phyloP scores from a whole-genome alignment of 1,140 invertebrate genomes.

The Mercenaria mercenaria region DNA sequence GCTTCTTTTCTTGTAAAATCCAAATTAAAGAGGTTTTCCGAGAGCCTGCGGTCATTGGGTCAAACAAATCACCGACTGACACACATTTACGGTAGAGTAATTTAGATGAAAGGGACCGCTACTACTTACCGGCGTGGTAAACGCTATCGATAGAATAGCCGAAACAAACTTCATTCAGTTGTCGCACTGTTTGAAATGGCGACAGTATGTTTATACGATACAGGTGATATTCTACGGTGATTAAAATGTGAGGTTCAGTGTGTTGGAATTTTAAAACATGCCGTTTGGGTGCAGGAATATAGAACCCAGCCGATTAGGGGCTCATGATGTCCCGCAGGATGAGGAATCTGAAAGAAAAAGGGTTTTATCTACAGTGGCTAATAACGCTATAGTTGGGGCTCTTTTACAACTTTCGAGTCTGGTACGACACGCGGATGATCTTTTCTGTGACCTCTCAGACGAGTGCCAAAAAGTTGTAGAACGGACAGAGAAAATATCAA shows the following conservation, averaged over 20 bases:
- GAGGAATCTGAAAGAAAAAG: slow-evolving; percentile 63
- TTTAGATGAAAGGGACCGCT: slow-evolving; percentile 20
- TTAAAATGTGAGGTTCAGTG: slow-evolving; percentile 45
- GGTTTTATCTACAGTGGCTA: slow-evolving; percentile 88
- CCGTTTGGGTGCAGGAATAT: slow-evolving; percentile 78
- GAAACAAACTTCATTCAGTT: slow-evolving; percentile 12
- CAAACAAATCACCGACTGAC: background rate
- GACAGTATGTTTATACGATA: slow-evolving; percentile 11
- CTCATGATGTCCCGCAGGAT: slow-evolving; percentile 59
- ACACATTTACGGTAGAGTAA: slow-evolving; percentile 56
- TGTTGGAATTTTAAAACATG: slow-evolving; percentile 70
- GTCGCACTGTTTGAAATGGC: slow-evolving; percentile 39
- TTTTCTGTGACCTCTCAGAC: slow-evolving; percentile 91
- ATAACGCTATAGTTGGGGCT: slow-evolving; percentile 92
- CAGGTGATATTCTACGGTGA: slow-evolving; percentile 8
- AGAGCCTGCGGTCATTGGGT: slow-evolving; percentile 8
- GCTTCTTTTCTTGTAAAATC: background rate
- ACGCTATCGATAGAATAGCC: slow-evolving; percentile 44
- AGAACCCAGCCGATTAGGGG: slow-evolving; percentile 76
- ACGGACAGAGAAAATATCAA: slow-evolving; percentile 89
- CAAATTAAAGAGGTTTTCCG: slow-evolving; percentile 4
- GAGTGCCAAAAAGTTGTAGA: slow-evolving; percentile 90
- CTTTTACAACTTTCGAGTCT: slow-evolving; percentile 92
- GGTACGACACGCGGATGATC: slow-evolving; percentile 91
- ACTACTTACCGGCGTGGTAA: slow-evolving; percentile 13